Evolutionary conservation across 1,140 invertebrate species (phyloP), one percentile per base, ranked within the genome.

Genomic region (Euura lappo): DNA sequence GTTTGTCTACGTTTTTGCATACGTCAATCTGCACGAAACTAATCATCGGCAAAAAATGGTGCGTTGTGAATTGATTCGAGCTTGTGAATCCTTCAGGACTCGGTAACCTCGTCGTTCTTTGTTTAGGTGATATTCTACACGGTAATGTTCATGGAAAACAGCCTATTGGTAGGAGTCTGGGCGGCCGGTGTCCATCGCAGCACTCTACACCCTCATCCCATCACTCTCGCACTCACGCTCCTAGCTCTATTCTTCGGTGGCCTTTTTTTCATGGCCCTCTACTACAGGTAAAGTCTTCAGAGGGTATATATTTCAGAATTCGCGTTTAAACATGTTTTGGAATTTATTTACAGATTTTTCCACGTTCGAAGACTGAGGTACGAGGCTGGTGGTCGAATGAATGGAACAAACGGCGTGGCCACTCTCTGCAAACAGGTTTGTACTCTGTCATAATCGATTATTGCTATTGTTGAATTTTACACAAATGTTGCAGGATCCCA

Each of bases 121-220:
- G 85, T 76, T 13, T 80, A 92, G 92, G 86, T 92, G 8, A 94
- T 94, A 71, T 98, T 95, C 89, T 97, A 97, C 86, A 90, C 93
- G n/a, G 95, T 96, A 45, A 97, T 97, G 95, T 93, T 96, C 82
- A 87, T 97, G 65, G 96, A 98, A 87, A 97, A 97, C 84, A 90
- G 90, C 73, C 88, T 96, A 45, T 84, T 95, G 4, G 90, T 96
- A 76, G 90, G 91, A 88, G 78, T 94, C 81, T 87, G 93, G 94
- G 69, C 95, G 90, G 93, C 88, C 90, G 86, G 90, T 78, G 81
- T 89, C 68, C 80, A 85, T 73, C 77, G 81, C 76, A 81, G 79
- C 44, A 82, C 84, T 72, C 60, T 83, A n/a, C 78, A 88, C 78
- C 73, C 83, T 77, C 74, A 83, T 76, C 79, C 88, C 11, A 79